Evolutionary conservation across 2,113 vertebrate genomes (phyloP).

Genomic region (Ictalurus punctatus): DNA sequence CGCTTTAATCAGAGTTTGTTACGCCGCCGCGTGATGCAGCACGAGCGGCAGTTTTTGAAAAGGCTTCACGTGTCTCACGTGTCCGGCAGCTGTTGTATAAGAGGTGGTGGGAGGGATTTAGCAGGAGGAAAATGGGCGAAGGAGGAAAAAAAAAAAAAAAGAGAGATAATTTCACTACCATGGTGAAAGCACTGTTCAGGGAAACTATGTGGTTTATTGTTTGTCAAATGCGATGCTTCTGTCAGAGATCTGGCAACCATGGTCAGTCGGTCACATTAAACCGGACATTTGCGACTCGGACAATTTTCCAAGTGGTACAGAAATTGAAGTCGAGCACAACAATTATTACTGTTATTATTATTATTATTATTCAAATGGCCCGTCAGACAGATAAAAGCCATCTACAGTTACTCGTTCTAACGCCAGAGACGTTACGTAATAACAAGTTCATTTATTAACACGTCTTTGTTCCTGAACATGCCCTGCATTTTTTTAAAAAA

Average conservation of each 20-base stretch:
- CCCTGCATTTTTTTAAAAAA: background rate
- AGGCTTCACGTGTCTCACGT: background rate
- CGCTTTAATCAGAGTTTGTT: too few species aligned
- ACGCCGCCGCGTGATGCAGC: too few species aligned
- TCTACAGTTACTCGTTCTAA: background rate
- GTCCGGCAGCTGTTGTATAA: background rate
- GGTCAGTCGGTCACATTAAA: background rate
- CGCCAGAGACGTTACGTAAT: background rate
- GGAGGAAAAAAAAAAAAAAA: background rate
- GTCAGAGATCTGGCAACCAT: background rate
- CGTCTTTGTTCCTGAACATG: background rate
- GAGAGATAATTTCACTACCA: background rate
- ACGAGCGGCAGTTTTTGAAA: too few species aligned
- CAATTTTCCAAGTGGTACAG: background rate
- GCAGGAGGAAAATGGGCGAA: background rate
- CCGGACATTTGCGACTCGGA: background rate
- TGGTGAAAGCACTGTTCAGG: background rate
- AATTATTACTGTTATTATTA: too few species aligned
- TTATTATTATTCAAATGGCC: background rate
- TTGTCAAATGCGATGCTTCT: background rate
- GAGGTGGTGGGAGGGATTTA: background rate
- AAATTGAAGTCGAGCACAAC: background rate
- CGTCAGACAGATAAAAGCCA: background rate
- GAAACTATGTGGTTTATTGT: background rate
- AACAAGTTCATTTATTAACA: background rate